Evolutionary conservation across 2,797 vertebrate species (phyloP).

Genomic region (Phalloptychus januarius): DNA sequence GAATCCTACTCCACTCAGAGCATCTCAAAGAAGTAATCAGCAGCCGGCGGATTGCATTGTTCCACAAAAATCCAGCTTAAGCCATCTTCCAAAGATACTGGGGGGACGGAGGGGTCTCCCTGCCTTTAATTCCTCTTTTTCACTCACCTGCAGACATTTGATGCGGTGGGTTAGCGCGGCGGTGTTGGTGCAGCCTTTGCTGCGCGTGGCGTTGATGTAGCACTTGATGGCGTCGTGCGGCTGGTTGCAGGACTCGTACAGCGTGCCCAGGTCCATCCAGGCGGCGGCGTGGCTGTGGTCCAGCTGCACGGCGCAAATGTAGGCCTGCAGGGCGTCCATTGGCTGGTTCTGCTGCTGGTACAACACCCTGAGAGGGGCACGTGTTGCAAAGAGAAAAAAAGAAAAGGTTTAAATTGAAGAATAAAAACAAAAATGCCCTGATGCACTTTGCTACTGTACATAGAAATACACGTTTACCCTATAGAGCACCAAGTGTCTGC

Average conservation of each 20-base stretch:
- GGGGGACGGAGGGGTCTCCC: background rate
- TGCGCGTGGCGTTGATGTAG: conserved; percentile 99
- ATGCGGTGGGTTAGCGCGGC: conserved; percentile 95
- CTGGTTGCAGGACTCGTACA: conserved; percentile 99
- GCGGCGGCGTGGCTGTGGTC: conserved; percentile 99
- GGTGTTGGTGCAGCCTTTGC: conserved; percentile 98
- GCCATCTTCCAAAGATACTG: background rate
- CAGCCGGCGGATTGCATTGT: conserved; percentile 14
- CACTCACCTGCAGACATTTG: conserved; percentile 99
- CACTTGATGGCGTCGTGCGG: conserved; percentile 99
- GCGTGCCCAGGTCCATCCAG: conserved; percentile 99
- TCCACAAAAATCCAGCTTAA: background rate
- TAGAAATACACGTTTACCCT: conserved; percentile 81
- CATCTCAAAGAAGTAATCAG: conserved; percentile 1
- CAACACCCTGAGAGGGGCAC: conserved; percentile 84
- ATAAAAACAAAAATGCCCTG: background rate
- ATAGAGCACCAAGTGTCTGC: conserved; percentile 99
- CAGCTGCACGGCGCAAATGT: conserved; percentile 99
- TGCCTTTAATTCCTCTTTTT: conserved; percentile 12
- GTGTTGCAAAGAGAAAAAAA: background rate
- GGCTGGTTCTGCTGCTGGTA: conserved; percentile 99
- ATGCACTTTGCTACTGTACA: background rate
- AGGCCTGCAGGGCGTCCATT: conserved; percentile 99
- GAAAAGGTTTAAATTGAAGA: too few relatives aligned
- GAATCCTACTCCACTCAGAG: conserved; percentile 14